Evolutionary conservation across 2,113 vertebrate species (phyloP).

Genomic region (Riparia riparia): DNA sequence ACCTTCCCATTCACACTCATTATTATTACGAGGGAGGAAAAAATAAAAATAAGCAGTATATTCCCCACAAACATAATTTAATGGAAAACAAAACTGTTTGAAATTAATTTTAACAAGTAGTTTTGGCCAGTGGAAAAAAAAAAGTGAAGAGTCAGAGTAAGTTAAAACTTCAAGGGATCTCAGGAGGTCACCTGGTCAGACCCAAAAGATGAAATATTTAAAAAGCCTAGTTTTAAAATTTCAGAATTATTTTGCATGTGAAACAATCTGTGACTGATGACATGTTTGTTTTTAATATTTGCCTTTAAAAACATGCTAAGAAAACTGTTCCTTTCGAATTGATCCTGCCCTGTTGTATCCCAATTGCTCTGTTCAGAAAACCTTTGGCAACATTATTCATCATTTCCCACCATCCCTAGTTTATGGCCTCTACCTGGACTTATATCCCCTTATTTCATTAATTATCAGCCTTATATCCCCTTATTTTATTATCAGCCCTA

Average conservation of each 20-base stretch:
- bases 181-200: background rate
- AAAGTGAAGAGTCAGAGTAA: background rate
- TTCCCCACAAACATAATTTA: background rate
- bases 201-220: background rate
- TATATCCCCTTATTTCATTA: background rate
- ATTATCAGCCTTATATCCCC: background rate
- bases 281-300: background rate
- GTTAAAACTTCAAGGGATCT: background rate
- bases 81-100: background rate
- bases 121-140: background rate
- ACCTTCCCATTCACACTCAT: background rate
- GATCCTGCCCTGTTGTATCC: background rate
- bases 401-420: background rate
- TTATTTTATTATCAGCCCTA: background rate
- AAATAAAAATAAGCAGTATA: background rate
- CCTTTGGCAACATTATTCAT: background rate
- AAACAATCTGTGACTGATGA: background rate
- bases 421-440: background rate
- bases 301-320: background rate
- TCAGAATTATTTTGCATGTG: background rate
- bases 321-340: background rate
- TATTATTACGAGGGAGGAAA: background rate
- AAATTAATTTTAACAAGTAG: background rate
- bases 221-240: background rate
- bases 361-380: background rate